Evolutionary conservation across 2,113 vertebrate genomes (phyloP), one percentile per base, ranked within the genome.

Genomic region (Malurus melanocephalus): DNA sequence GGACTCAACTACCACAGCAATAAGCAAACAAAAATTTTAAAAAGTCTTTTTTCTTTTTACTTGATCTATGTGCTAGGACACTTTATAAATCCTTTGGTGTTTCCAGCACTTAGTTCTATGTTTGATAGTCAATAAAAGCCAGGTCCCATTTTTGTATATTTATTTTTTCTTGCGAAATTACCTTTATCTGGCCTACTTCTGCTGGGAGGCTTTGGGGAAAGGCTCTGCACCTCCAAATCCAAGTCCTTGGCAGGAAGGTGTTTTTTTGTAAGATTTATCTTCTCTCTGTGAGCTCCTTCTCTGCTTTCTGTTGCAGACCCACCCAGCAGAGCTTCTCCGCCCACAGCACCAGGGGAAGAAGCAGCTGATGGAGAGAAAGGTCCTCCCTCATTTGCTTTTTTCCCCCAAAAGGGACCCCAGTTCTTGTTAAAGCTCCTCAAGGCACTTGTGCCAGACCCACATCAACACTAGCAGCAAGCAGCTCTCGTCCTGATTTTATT

Each of bases 211-310:
- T 74, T 59, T 59, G 48, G 16, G 79, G 42, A 69, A 55, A 87
- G 7, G 10, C 10, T 10, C 28, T 64, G 9, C 23, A 61, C 3
- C 19, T 40, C 51, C 42, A 82, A 59, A 67, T 3, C 53, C 23
- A 46, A 5, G 28, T 32, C 52, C 48, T 66, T 30, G 30, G 21
- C 64, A 30, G 32, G 32, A 64, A 56, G 0, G 0, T 7, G 0
- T 38, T 38, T 33, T 10, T 21, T 60, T 18, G 30, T 24, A 26
- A 30, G 23, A 11, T 24, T 75, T 27, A 6, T 22, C 17, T 65
- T 42, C 40, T 55, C 42, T 42, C 56, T 26, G 8, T 35, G 33
- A 80, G 7, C 35, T 7, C 40, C 23, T 67, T 33, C 11, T 51
- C 53, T 66, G 19, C 11, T 42, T 27, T 22, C 11, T 22, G 4